A percentile compares a stretch with the other conserved stretches of the same genome.
These are phyloP conservation scores for Perizoma flavofasciatum DNA, from an alignment of 2,888 invertebrate genomes.

Conservation along the genomic window DNA sequence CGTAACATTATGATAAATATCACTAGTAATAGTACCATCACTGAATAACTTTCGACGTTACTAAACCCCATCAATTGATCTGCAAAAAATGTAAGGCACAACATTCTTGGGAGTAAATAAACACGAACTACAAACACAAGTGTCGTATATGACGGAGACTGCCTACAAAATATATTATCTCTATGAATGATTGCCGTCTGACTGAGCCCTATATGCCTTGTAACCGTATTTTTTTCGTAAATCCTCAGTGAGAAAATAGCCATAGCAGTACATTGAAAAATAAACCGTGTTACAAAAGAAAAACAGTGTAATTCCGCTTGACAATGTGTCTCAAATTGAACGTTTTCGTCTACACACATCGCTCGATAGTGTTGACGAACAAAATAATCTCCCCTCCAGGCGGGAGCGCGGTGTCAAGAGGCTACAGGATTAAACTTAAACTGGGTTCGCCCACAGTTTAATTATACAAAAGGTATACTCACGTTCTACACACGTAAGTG, in stretches of 20 bases:
- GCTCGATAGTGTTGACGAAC: slow-evolving; percentile 82
- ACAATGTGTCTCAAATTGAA: slow-evolving; percentile 62
- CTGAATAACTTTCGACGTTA: slow-evolving; percentile 48
- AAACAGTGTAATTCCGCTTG: slow-evolving; percentile 66
- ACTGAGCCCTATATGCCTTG: slow-evolving; percentile 64
- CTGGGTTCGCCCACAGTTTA: slow-evolving; percentile 80
- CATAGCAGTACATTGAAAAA: slow-evolving; percentile 55
- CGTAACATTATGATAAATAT: slow-evolving; percentile 27
- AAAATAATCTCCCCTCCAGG: slow-evolving; percentile 78
- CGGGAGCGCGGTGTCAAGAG: slow-evolving; percentile 81
- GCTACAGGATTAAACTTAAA: slow-evolving; percentile 83
- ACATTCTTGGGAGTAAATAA: slow-evolving; percentile 63
- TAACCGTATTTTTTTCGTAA: slow-evolving; percentile 65
- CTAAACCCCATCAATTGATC: slow-evolving; percentile 40
- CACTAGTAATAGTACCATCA: slow-evolving; percentile 40
- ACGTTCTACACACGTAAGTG: slow-evolving; percentile 65
- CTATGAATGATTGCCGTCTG: slow-evolving; percentile 71
- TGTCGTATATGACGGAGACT: slow-evolving; percentile 61
- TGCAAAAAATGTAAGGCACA: slow-evolving; percentile 47
- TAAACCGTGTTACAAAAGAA: slow-evolving; percentile 57
- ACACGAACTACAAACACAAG: slow-evolving; percentile 65
- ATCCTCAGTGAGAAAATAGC: slow-evolving; percentile 56
- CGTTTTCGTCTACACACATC: slow-evolving; percentile 71
- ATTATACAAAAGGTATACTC: slow-evolving; percentile 81
- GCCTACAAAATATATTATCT: slow-evolving; percentile 73